phyloP scores from a whole-genome alignment of 2,113 vertebrate genomes.

The rabbit (Oryctolagus cuniculus) region mOryCun1.1 NC_091453.1:94065001-94065500 shows the following conservation, averaged over 20 bases:
- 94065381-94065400: neutral
- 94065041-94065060: neutral
- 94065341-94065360: neutral
- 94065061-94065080: neutral
- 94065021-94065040: neutral
- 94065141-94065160: neutral
- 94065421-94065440: too few relatives aligned
- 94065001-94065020: neutral
- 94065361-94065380: neutral
- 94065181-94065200: neutral
- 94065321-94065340: neutral
- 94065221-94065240: neutral
- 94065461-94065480: too few relatives aligned
- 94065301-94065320: neutral
- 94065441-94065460: too few relatives aligned
- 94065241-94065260: neutral
- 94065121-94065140: neutral
- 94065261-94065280: neutral
- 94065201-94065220: neutral
- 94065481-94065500: too few relatives aligned
- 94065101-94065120: neutral
- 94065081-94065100: neutral
- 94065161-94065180: neutral
- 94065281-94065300: neutral
- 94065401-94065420: too few relatives aligned